Conservation (phyloP, 2,888 invertebrate species). For the Labia minor region DNA sequence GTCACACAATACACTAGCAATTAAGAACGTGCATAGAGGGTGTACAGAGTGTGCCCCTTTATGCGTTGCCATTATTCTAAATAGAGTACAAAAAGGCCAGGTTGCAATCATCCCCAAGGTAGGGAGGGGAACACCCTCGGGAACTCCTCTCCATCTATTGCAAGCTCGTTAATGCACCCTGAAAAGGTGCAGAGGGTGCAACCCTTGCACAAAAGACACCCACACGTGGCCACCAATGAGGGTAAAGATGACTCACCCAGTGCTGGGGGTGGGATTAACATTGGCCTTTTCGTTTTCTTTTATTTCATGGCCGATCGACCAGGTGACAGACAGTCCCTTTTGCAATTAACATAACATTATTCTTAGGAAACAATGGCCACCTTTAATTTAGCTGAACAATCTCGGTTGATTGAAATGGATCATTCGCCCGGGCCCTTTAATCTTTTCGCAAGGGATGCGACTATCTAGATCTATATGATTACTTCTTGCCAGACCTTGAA, state of each 20-base stretch:
- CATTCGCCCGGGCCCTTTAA: neutral
- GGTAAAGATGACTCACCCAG: neutral
- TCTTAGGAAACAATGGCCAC: neutral
- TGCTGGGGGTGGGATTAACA: neutral
- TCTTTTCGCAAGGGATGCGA: neutral
- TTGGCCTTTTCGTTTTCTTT: constrained; percentile 8
- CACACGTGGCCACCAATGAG: constrained; percentile 8
- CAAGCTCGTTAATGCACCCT: constrained; percentile 13
- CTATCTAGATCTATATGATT: constrained; percentile 7
- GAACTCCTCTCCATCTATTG: neutral
- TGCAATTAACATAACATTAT: constrained; percentile 13
- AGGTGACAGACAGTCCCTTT: neutral
- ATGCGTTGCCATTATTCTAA: neutral
- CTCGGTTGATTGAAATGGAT: constrained; percentile 8
- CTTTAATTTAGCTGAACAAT: constrained; percentile 8
- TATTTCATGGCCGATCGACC: constrained; percentile 13
- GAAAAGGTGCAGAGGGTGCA: constrained; percentile 9
- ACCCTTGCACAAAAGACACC: constrained; percentile 13
- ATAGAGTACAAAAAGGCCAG: constrained; percentile 13
- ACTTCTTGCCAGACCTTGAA: constrained; percentile 1
- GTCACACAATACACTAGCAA: constrained; percentile 13
- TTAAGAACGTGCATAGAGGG: neutral
- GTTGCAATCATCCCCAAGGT: constrained; percentile 7
- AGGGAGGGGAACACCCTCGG: neutral
- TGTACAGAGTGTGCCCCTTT: neutral